Base-by-base conservation (phyloP, 2,888 invertebrate species). In the Lydus trimaculatus region DNA sequence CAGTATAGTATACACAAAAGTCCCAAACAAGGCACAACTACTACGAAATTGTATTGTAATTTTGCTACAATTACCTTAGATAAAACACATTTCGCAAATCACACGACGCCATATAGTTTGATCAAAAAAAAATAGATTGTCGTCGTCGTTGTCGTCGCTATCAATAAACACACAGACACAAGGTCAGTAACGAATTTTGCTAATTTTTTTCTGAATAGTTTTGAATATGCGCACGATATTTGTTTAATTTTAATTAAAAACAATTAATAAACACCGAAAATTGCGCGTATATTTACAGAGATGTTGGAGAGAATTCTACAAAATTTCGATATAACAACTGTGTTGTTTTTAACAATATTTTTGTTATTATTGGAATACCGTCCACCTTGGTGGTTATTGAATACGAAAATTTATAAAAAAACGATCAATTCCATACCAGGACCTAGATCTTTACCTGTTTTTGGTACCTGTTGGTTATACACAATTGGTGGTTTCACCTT, bases 391-490 rank as follows among this genome's bases (percentile, higher is more conserved):
- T 81, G 80, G 78, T 69, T 62, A 15, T 68, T 73, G 11, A 75
- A 75, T 63, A 59, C 23, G 64, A 70, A 6, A 72, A 71, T 48
- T 61, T 67, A 9, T 61, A 56, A 28, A 8, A 69, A 72, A 71
- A 66, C 70, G n/a, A 65, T 77, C 1, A 65, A 67, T 23, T 84
- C 87, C 59, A 89, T 95, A 56, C 95, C 95, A 0, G 95, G 95
- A 0, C 95, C 95, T 0, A 85, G 88, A 9, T 83, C 90, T 0
- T 78, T 95, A 56, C 95, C 95, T 0, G 84, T 94, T 43, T 79
- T 95, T 31, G 95, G 95, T 6, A 94, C 95, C 5, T 88, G 91
- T 65, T 95, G 95, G 95, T 89, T 94, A 63, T 94, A 91, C 82
- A 89, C 91, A 76, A 78, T 88, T 63, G 88, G 89, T 15, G 87